Percentiles rank a stretch among this genome's conserved stretches.
These are phyloP conservation scores for Myotis lucifugus DNA, from an alignment of 2,113 vertebrate species.

Conservation along the genomic window DNA sequence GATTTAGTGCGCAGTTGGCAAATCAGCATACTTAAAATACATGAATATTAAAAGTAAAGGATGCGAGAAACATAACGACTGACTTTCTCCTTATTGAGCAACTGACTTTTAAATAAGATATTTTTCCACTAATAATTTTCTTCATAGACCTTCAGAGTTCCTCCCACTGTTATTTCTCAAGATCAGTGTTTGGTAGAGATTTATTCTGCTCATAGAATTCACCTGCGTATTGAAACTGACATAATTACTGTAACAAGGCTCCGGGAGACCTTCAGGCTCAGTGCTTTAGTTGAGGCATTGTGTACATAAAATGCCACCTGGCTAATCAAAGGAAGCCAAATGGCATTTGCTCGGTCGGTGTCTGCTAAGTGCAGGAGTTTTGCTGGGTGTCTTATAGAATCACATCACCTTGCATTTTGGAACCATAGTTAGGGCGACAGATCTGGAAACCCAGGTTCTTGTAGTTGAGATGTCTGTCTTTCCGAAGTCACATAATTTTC, in stretches of 20 bases:
- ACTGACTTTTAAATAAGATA: slow-evolving; percentile 64
- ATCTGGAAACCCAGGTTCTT: not conserved
- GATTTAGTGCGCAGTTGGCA: slow-evolving; percentile 70
- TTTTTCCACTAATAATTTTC: slow-evolving; percentile 53
- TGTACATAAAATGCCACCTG: slow-evolving; percentile 42
- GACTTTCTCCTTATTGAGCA: slow-evolving; percentile 58
- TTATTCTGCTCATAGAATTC: slow-evolving; percentile 35
- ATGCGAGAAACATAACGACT: slow-evolving; percentile 58
- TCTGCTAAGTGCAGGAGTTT: slow-evolving; percentile 27
- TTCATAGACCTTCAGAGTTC: slow-evolving; percentile 32
- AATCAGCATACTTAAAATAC: slow-evolving; percentile 73
- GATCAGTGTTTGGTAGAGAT: not conserved
- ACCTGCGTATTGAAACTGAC: slow-evolving; percentile 64
- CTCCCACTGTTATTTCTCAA: slow-evolving; percentile 47
- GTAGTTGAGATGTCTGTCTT: not conserved
- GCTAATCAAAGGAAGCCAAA: slow-evolving; percentile 46
- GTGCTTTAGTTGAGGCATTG: slow-evolving; percentile 60
- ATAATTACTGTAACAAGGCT: slow-evolving; percentile 49
- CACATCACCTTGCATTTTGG: not conserved
- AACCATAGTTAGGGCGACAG: not conserved
- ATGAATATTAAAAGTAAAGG: slow-evolving; percentile 75
- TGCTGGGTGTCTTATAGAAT: not conserved
- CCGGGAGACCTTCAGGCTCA: slow-evolving; percentile 44
- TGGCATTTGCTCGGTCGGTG: slow-evolving; percentile 3
- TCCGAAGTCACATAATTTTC: not conserved